Percentiles rank a stretch among this genome's conserved stretches.
Evolutionary conservation across 1,140 invertebrate species (phyloP).

Genomic region (Araneus ventricosus): DNA sequence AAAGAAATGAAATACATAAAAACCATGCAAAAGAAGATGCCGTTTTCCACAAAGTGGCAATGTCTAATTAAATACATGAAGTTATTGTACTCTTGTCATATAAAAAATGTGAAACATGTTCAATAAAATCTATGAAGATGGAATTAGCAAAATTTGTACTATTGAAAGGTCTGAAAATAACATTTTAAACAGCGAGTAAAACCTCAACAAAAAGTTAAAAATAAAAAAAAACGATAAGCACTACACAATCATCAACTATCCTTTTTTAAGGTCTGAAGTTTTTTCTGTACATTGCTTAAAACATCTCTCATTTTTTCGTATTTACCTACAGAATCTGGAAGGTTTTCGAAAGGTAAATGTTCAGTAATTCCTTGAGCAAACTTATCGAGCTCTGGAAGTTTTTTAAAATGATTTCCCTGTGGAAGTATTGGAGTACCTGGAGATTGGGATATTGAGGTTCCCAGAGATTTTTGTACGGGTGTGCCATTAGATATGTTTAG

Average conservation of each 20-base stretch:
- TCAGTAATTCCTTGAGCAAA: conserved; percentile 91
- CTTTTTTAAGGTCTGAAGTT: conserved; percentile 38
- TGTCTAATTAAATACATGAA: not conserved
- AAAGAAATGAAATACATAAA: too few species aligned
- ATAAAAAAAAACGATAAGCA: not conserved
- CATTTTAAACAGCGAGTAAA: not conserved
- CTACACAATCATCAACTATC: conserved; percentile 55
- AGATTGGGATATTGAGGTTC: conserved; percentile 82
- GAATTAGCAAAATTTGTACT: conserved; percentile 42
- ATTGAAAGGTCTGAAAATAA: not conserved
- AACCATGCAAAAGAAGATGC: too few species aligned
- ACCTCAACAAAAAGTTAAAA: not conserved
- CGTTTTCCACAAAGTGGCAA: not conserved
- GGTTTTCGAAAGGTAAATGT: conserved; percentile 92
- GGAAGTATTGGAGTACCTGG: conserved; percentile 89
- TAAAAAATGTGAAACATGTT: not conserved
- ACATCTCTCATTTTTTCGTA: conserved; percentile 87
- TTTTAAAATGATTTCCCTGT: conserved; percentile 84
- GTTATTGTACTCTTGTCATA: not conserved
- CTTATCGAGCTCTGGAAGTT: conserved; percentile 83
- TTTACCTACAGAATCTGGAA: conserved; percentile 90
- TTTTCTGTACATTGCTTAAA: conserved; percentile 75
- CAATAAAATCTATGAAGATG: conserved; percentile 22
- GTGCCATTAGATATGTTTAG: not conserved
- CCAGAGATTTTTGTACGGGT: not conserved